Evolutionary conservation across 2,888 invertebrate species (phyloP).

Genomic region (Tetrapedia diversipes): DNA sequence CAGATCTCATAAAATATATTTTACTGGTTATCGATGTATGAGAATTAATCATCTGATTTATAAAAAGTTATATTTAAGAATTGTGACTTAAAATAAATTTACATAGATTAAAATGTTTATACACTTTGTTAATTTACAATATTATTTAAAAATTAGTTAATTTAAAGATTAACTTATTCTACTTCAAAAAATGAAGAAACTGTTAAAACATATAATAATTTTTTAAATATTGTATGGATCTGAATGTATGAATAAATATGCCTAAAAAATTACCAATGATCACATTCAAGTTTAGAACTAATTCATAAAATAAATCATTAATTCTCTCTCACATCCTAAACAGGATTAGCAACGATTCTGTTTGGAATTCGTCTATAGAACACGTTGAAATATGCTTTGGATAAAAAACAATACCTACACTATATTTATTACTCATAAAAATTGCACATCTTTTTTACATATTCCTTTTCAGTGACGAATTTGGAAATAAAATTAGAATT

Average conservation of each 20-base stretch:
- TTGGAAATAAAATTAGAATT: slow-evolving; percentile 9
- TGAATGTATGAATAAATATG: too few species aligned
- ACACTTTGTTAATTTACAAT: too few species aligned
- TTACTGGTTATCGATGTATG: not conserved
- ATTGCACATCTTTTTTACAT: not conserved
- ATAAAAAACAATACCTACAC: slow-evolving; percentile 2
- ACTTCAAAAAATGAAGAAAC: too few species aligned
- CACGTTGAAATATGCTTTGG: not conserved
- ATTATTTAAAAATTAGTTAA: too few species aligned
- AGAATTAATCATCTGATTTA: slow-evolving; percentile 30
- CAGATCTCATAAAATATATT: not conserved
- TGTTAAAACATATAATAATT: too few species aligned
- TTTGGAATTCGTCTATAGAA: not conserved
- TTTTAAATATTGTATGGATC: too few species aligned
- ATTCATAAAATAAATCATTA: slow-evolving; percentile 33
- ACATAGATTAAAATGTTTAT: not conserved
- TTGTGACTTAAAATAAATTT: not conserved
- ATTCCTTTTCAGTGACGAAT: not conserved
- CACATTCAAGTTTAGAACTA: not conserved
- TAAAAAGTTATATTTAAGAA: not conserved
- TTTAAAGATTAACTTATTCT: too few species aligned
- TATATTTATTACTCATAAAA: not conserved
- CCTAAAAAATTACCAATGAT: not conserved
- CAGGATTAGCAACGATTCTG: not conserved
- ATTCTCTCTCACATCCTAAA: slow-evolving; percentile 6